Evolutionary conservation across 2,797 vertebrate genomes (phyloP).

Genomic region (Halcyon leucocephala): DNA sequence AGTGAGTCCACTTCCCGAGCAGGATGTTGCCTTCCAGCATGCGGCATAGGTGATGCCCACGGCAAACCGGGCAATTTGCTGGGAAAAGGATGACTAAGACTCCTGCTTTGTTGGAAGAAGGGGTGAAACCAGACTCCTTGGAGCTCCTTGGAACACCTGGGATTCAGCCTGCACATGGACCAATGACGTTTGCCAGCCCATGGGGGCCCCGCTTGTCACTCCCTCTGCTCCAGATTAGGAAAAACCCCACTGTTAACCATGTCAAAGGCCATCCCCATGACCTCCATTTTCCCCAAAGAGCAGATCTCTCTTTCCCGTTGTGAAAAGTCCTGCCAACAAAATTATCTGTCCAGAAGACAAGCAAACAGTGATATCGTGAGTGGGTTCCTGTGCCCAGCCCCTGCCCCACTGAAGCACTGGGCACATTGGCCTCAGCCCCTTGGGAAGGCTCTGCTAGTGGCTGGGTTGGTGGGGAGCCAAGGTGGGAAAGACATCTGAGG

Average conservation of each 20-base stretch:
- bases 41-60: not conserved
- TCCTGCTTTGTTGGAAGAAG: not conserved
- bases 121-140: not conserved
- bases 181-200: not conserved
- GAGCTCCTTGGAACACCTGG: not conserved
- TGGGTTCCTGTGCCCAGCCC: rapidly evolving
- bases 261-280: not conserved
- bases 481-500: not conserved
- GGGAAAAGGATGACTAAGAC: not conserved
- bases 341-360: not conserved
- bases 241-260: not conserved
- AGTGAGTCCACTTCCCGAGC: rapidly evolving
- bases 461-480: not conserved
- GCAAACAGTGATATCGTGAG: rapidly evolving
- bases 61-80: rapidly evolving
- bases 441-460: not conserved
- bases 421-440: not conserved
- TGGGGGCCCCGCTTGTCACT: rapidly evolving
- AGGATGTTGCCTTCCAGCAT: not conserved
- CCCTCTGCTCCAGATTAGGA: not conserved
- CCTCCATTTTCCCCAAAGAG: not conserved
- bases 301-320: not conserved
- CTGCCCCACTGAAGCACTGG: not conserved
- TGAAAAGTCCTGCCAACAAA: not conserved
- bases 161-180: not conserved